Evolutionary conservation across 1,140 invertebrate species (phyloP), one percentile per base, ranked within the genome.

Genomic region (Zaprionus davidi): DNA sequence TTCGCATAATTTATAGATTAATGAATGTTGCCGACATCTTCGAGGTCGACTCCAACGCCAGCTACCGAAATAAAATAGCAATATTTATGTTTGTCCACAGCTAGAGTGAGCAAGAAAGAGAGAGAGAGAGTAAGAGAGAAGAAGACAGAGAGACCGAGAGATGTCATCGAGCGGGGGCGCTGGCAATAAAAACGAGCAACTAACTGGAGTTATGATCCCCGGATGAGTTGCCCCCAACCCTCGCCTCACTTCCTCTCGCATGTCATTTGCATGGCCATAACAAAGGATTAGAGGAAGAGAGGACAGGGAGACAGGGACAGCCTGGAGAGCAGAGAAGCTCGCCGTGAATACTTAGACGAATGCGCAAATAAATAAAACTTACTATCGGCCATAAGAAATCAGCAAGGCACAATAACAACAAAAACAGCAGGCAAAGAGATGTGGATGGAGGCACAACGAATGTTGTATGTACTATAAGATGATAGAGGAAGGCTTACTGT

Each of bases 1-100:
- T 90, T 90, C 85, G 86, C 85, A 90, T 90, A 90, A 90, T 90
- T 90, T 90, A 90, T 80, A 90, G 81, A 90, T 90, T 90, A 90
- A 90, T 90, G 85, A 90, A 90, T 79, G 81, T 81, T 83, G 78
- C 60, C 78, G 65, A 78, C 70, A 77, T 56, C 59, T 46, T 13
- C 59, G 68, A 79, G 78, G 72, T 78, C 78, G 69, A 57, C 36
- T 78, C 62, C 73, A 77, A 78, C 63, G 69, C 65, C 41, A 64
- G 85, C 85, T 90, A 82, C 85, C 85, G 84, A 88, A 90, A 88
- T 88, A 90, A 88, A 87, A 88, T 88, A 79, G 74, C 49, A n/a
- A 88, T 79, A 90, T 90, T 90, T 88, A 88, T 88, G 72, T 80
- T 22, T 24, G 46, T 51, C 46, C 70, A 62, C 65, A 13, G 36